Conservation (phyloP, 2,797 vertebrate genomes). For the Spheniscus humboldti region DNA sequence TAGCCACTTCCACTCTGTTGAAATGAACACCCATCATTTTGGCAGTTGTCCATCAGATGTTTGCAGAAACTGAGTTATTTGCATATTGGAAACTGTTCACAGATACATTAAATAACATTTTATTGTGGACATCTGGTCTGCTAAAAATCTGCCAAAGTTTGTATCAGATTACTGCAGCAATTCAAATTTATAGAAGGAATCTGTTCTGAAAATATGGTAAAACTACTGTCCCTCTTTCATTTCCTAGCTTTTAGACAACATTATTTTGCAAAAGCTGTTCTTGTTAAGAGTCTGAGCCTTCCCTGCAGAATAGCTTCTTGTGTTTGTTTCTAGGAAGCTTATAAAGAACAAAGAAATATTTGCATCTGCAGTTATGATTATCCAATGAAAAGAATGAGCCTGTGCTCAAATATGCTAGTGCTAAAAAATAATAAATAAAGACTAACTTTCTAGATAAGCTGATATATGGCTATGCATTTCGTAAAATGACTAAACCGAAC, state of each 20-base stretch:
- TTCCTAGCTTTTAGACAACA: neutral
- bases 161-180: slow-evolving; percentile 33
- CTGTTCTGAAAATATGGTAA: slow-evolving; percentile 28
- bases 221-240: neutral
- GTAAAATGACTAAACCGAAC: neutral
- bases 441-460: neutral
- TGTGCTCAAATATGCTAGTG: neutral
- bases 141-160: slow-evolving; percentile 66
- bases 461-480: neutral
- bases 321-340: neutral
- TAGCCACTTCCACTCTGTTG: neutral
- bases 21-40: slow-evolving; percentile 13
- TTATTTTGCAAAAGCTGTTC: neutral
- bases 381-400: neutral
- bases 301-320: neutral
- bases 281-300: neutral
- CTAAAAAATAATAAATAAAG: neutral
- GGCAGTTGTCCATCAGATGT: slow-evolving; percentile 58
- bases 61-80: slow-evolving; percentile 65
- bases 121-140: slow-evolving; percentile 74
- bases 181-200: slow-evolving; percentile 54
- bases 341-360: neutral
- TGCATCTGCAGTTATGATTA: neutral
- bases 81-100: slow-evolving; percentile 69
- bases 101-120: slow-evolving; percentile 75